Conservation (phyloP, 2,797 vertebrate species). For the Chaetophractus vellerosus region DNA sequence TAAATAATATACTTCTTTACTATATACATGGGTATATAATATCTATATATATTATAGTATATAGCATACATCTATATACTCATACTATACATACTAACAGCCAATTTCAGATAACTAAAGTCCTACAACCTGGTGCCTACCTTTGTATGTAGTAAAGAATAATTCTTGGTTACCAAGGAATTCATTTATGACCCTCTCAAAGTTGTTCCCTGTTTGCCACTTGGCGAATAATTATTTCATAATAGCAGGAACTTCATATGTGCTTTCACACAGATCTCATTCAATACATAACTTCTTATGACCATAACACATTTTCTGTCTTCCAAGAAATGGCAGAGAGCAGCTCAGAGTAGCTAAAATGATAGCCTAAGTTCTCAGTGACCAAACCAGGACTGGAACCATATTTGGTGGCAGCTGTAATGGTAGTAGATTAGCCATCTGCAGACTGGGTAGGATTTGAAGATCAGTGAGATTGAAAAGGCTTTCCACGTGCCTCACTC, state of each 20-base stretch:
- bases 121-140: not conserved
- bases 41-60: too few species aligned
- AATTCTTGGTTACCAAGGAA: not conserved
- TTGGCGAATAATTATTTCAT: not conserved
- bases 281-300: not conserved
- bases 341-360: not conserved
- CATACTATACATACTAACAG: not conserved
- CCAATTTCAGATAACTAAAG: not conserved
- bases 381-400: not conserved
- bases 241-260: not conserved
- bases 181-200: not conserved
- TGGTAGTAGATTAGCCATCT: not conserved
- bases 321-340: not conserved
- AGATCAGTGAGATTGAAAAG: not conserved
- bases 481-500: not conserved
- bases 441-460: not conserved
- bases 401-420: not conserved
- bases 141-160: not conserved
- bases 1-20: too few species aligned
- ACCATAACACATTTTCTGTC: not conserved
- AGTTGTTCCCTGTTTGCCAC: not conserved
- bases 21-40: too few species aligned
- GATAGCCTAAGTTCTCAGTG: not conserved
- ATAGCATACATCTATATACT: too few species aligned
- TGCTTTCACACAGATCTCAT: not conserved